These are phyloP conservation scores for Caranx melampygus DNA, from an alignment of 2,113 vertebrate genomes.

Conservation along the genomic window DNA sequence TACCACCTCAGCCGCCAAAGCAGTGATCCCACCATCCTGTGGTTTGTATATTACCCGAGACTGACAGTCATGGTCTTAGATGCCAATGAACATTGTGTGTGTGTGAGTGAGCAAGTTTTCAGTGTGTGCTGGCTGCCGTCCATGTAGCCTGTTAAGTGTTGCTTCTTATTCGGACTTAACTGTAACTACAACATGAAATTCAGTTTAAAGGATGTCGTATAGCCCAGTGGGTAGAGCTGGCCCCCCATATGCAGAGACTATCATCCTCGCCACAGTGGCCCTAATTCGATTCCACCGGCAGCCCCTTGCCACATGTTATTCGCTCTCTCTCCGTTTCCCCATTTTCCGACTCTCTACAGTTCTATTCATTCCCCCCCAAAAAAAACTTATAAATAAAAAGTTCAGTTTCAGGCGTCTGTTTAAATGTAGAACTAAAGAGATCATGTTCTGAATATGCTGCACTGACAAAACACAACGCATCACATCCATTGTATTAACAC, in stretches of 20 bases:
- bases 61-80: not conserved
- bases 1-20: slow-evolving; percentile 94
- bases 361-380: too few species aligned
- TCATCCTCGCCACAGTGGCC: too few species aligned
- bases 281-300: too few species aligned
- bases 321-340: too few species aligned
- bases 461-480: not conserved
- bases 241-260: too few species aligned
- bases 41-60: slow-evolving; percentile 80
- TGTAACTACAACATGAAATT: too few species aligned
- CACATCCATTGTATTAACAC: not conserved
- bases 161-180: not conserved
- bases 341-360: too few species aligned
- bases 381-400: too few species aligned
- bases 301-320: too few species aligned
- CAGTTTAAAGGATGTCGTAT: too few species aligned
- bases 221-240: too few species aligned
- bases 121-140: not conserved
- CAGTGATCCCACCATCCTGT: slow-evolving; percentile 91
- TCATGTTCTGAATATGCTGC: not conserved
- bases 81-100: not conserved
- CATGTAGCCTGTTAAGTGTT: not conserved
- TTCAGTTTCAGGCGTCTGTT: not conserved
- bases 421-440: not conserved
- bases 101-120: too few species aligned